These are phyloP conservation scores for Xiphophorus maculatus DNA, from an alignment of 2,113 vertebrate species.

Conservation along the genomic window DNA sequence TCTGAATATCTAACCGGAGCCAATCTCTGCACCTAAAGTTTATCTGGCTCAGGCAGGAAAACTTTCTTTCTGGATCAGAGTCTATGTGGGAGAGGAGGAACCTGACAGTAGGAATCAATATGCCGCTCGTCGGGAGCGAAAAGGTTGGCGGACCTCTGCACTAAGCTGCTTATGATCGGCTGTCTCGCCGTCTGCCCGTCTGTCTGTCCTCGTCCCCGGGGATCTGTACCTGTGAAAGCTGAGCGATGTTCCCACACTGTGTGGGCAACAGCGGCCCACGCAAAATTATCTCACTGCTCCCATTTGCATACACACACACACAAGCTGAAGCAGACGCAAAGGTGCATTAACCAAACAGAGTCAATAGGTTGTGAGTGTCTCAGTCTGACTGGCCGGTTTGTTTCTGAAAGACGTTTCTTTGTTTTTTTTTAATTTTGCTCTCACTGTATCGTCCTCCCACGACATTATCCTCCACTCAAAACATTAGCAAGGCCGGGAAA, in stretches of 20 bases:
- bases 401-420: slow-evolving; percentile 50
- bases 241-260: slow-evolving; percentile 61
- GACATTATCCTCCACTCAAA: slow-evolving; percentile 18
- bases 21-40: neutral
- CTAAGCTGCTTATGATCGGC: slow-evolving; percentile 57
- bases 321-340: slow-evolving; percentile 17
- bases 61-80: slow-evolving; percentile 34
- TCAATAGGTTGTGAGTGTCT: slow-evolving; percentile 41
- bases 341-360: slow-evolving; percentile 25
- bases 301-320: slow-evolving; percentile 50
- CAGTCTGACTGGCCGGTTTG: slow-evolving; percentile 37
- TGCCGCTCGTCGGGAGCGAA: slow-evolving; percentile 39
- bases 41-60: slow-evolving; percentile 10
- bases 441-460: slow-evolving; percentile 15
- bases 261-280: slow-evolving; percentile 58
- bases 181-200: slow-evolving; percentile 62
- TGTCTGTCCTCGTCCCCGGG: slow-evolving; percentile 61
- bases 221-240: slow-evolving; percentile 72
- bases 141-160: slow-evolving; percentile 54
- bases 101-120: slow-evolving; percentile 49
- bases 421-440: slow-evolving; percentile 56
- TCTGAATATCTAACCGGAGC: slow-evolving; percentile 6
- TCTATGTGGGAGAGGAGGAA: slow-evolving; percentile 32
- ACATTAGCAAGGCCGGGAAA: slow-evolving; percentile 36
- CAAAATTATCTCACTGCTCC: slow-evolving; percentile 51